Evolutionary conservation across 2,888 invertebrate species (phyloP).

Genomic region (Platycheirus albimanus): DNA sequence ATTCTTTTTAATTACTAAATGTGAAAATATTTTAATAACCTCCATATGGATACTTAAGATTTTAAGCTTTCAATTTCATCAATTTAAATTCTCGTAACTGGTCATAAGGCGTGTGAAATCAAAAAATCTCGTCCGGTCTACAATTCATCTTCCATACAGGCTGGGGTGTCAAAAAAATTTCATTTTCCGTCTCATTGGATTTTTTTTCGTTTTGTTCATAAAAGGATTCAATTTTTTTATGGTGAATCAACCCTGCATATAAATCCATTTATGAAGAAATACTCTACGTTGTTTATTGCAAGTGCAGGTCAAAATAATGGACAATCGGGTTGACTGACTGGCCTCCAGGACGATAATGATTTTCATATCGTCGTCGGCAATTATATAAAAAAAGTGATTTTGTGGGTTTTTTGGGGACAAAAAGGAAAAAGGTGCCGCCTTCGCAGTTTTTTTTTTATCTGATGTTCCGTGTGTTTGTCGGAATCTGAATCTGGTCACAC

Average conservation of each 20-base stretch:
- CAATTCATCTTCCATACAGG: conserved; percentile 16
- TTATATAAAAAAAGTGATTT: conserved; percentile 70
- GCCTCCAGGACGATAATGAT: conserved; percentile 50
- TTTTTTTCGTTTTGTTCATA: conserved; percentile 64
- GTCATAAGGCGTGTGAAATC: conserved; percentile 14
- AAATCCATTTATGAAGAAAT: conserved; percentile 26
- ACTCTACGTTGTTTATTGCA: conserved; percentile 9
- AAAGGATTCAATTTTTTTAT: conserved; percentile 58
- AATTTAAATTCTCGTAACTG: conserved; percentile 16
- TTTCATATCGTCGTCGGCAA: conserved; percentile 49
- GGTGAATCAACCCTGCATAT: conserved; percentile 28
- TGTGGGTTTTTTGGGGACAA: conserved; percentile 30
- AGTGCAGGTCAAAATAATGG: conserved; percentile 35
- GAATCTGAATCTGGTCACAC: conserved; percentile 53
- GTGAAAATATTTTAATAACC: conserved; percentile 49
- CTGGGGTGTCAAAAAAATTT: conserved; percentile 68
- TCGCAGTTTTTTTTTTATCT: conserved; percentile 47
- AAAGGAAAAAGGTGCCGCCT: conserved; percentile 65
- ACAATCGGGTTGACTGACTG: conserved; percentile 39
- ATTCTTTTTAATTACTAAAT: conserved; percentile 59
- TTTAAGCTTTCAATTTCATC: conserved; percentile 21
- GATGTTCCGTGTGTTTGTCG: conserved; percentile 34
- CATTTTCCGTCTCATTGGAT: conserved; percentile 58
- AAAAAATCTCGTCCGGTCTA: conserved; percentile 41
- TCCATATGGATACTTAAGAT: conserved; percentile 22